Conservation (phyloP, 2,888 invertebrate species). For the Oscheius onirici region DNA sequence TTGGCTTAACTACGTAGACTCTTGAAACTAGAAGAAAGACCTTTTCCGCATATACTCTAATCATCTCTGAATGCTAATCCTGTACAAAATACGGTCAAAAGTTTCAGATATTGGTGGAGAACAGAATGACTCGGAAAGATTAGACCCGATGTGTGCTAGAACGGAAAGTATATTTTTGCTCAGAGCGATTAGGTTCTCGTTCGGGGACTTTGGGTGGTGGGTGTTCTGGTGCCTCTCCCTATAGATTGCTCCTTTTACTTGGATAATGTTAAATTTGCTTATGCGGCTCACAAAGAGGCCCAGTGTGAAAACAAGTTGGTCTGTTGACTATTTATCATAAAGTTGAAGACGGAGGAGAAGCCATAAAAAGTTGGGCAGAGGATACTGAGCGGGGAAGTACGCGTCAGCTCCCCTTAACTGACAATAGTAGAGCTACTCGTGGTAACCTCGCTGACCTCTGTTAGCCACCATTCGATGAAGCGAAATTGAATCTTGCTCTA, state of each 20-base stretch:
- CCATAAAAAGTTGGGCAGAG: constrained; percentile 19
- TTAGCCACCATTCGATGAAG: constrained; percentile 30
- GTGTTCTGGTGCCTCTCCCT: constrained; percentile 8
- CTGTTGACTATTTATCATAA: too few species aligned
- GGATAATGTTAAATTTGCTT: neutral
- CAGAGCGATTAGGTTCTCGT: neutral
- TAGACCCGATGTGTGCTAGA: neutral
- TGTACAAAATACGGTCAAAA: neutral
- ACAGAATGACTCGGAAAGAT: neutral
- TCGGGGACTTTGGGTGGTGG: too few species aligned
- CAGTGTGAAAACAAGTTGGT: too few species aligned
- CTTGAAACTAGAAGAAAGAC: neutral
- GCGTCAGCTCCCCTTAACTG: neutral
- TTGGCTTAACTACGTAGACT: neutral
- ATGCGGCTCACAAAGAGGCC: too few species aligned
- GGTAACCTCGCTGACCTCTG: constrained; percentile 17
- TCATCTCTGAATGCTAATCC: neutral
- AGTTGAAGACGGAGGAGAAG: neutral
- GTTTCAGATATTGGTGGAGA: neutral
- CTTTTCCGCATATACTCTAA: neutral
- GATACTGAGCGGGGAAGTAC: constrained; percentile 4
- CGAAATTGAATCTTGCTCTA: constrained; percentile 29
- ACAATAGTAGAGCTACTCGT: constrained; percentile 2
- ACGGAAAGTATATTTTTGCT: constrained; percentile 26
- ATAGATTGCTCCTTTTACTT: constrained; percentile 12